Conservation (phyloP, 2,797 vertebrate species). For the Pangasius larnaudii region DNA sequence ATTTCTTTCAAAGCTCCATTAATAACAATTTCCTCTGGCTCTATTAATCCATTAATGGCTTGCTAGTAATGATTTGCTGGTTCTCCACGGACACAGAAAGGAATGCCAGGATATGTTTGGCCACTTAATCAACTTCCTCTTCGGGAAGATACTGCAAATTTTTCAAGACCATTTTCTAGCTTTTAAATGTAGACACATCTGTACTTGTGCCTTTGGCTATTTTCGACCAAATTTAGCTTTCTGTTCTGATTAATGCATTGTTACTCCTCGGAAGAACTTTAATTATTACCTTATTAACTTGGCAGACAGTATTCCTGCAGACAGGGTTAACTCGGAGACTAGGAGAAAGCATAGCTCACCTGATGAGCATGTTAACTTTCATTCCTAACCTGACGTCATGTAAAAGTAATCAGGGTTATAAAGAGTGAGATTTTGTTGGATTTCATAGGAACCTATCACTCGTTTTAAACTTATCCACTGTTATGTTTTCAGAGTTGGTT, state of each 20-base stretch:
- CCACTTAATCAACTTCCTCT: neutral
- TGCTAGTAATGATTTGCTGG: neutral
- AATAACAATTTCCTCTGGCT: neutral
- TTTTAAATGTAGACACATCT: neutral
- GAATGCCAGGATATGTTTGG: neutral
- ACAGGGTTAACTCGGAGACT: neutral
- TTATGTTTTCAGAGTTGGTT: neutral
- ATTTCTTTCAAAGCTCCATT: conserved; percentile 12
- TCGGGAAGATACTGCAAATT: neutral
- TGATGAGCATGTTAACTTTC: neutral
- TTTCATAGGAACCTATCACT: neutral
- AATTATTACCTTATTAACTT: neutral
- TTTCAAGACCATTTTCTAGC: neutral
- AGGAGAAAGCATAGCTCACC: neutral
- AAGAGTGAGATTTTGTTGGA: neutral
- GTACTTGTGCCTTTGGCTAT: neutral
- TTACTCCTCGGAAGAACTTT: neutral
- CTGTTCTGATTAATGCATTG: too few species aligned
- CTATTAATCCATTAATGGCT: conserved; percentile 5
- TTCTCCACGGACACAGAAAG: neutral
- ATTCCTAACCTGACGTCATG: neutral
- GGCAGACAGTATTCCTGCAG: neutral
- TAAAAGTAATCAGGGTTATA: neutral
- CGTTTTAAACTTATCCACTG: neutral
- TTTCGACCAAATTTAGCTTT: neutral